Evolutionary conservation across 2,888 invertebrate species (phyloP).

Genomic region (Tyria jacobaeae): DNA sequence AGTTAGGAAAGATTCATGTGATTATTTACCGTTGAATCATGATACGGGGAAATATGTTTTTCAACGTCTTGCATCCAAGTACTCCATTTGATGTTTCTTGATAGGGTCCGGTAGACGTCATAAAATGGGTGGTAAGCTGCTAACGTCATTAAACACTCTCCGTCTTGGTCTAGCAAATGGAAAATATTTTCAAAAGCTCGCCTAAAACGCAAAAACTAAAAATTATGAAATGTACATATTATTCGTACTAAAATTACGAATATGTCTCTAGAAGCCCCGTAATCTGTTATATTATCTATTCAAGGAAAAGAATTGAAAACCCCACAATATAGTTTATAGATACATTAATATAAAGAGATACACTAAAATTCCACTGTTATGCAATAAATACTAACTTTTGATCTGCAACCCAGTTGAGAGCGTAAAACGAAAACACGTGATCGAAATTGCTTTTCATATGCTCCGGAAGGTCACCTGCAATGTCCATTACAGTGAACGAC

Average conservation of each 20-base stretch:
- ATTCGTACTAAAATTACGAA: no score
- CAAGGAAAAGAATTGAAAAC: no score
- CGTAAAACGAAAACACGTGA: slow-evolving; percentile 91
- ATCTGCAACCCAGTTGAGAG: slow-evolving; percentile 92
- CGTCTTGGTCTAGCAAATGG: slow-evolving; percentile 88
- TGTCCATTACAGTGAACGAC: slow-evolving; percentile 86
- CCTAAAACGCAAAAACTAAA: slow-evolving; percentile 74
- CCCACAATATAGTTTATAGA: no score
- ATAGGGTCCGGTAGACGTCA: slow-evolving; percentile 88
- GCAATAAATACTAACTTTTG: slow-evolving; percentile 84
- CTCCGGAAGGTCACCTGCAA: slow-evolving; percentile 80
- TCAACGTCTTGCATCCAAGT: slow-evolving; percentile 88
- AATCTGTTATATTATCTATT: no score
- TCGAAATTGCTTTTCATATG: slow-evolving; percentile 84
- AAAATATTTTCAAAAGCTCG: slow-evolving; percentile 86
- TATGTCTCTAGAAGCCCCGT: no score
- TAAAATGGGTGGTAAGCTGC: slow-evolving; percentile 89
- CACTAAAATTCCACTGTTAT: no score
- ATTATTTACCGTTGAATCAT: slow-evolving; percentile 64
- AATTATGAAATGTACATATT: no score
- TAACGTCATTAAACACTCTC: slow-evolving; percentile 89
- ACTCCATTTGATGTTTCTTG: slow-evolving; percentile 83
- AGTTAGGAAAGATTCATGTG: no score
- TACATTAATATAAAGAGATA: no score
- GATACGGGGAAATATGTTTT: slow-evolving; percentile 89